Evolutionary conservation across 2,888 invertebrate genomes (phyloP), one percentile per base, ranked within the genome.

Genomic region (Gibbula magus): DNA sequence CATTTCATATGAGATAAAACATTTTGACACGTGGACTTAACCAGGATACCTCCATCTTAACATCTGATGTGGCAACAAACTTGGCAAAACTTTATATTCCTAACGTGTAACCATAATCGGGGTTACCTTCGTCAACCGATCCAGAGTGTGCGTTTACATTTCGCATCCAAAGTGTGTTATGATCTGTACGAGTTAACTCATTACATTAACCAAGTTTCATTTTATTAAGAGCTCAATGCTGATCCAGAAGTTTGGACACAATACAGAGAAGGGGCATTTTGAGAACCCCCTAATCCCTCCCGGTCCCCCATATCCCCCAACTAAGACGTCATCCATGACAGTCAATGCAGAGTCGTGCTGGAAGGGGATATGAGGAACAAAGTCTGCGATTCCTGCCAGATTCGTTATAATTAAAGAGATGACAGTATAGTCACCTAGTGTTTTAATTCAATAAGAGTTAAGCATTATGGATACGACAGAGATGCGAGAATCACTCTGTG

Each of bases 201-300:
- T 81, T 77, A 81, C 81, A 81, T 81, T 81, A 81, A 76, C 74
- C 52, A 74, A 76, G 81, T 56, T 61, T 79, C 81, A 79, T 77
- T 81, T 79, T 79, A 81, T 81, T 81, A 81, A 70, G 70, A 39
- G 70, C 70, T 70, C 70, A 70, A 39, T 4, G 20, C 18, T 18
- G 39, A 70, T 70, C 70, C 35, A 32, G 20, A 70, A 70, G 70
- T 70, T 70, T 70, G 70, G 29, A 39, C 70, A 70, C 70, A 70
- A 70, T 70, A 35, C 29, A 70, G 70, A 18, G 25, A 70, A 35
- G 70, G 70, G 35, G 70, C 10, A 70, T 13, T 70, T n/a, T 32
- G 70, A 35, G 70, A n/a, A 35, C 32, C 32, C 35, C 70, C 35
- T 70, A 70, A 70, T 70, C 70, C 70, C 70, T 20, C 70, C n/a